Evolutionary conservation across 2,888 invertebrate species (phyloP).

Genomic region (Lasioglossum marginatum): DNA sequence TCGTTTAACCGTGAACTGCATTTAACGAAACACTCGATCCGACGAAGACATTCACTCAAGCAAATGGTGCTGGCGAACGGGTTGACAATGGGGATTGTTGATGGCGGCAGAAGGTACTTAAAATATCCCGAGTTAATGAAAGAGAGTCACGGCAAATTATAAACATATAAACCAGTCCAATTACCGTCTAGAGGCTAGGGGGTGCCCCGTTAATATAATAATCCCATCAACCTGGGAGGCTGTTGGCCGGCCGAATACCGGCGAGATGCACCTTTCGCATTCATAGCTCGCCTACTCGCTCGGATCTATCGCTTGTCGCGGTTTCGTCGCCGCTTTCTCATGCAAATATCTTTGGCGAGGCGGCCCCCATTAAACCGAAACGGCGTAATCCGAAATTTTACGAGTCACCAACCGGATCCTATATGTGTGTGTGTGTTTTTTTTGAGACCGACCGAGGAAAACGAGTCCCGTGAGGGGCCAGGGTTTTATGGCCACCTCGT

Average conservation of each 20-base stretch:
- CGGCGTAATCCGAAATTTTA: slow-evolving; percentile 66
- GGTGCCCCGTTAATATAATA: background rate
- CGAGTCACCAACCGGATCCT: slow-evolving; percentile 55
- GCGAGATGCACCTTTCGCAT: background rate
- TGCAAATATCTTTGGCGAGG: slow-evolving; percentile 56
- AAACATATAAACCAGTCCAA: background rate
- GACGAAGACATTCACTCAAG: background rate
- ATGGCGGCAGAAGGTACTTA: background rate
- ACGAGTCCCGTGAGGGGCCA: slow-evolving; percentile 46
- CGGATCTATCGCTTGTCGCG: slow-evolving; percentile 45
- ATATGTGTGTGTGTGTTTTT: background rate
- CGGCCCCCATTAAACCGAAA: slow-evolving; percentile 59
- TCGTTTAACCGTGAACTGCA: background rate
- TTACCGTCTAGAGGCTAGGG: background rate
- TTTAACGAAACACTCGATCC: background rate
- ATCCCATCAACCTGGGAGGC: background rate
- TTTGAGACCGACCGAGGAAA: slow-evolving; percentile 39
- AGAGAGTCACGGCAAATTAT: background rate
- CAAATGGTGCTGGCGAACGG: background rate
- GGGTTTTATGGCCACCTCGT: slow-evolving; percentile 44
- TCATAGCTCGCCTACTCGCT: slow-evolving; percentile 39
- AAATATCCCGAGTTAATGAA: background rate
- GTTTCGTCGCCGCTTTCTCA: slow-evolving; percentile 59
- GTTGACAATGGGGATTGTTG: background rate
- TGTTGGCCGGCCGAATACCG: background rate